A percentile compares a stretch with the other conserved stretches of the same genome.
phyloP scores from a whole-genome alignment of 2,888 invertebrate genomes.

The Macrosiphum euphorbiae region DNA sequence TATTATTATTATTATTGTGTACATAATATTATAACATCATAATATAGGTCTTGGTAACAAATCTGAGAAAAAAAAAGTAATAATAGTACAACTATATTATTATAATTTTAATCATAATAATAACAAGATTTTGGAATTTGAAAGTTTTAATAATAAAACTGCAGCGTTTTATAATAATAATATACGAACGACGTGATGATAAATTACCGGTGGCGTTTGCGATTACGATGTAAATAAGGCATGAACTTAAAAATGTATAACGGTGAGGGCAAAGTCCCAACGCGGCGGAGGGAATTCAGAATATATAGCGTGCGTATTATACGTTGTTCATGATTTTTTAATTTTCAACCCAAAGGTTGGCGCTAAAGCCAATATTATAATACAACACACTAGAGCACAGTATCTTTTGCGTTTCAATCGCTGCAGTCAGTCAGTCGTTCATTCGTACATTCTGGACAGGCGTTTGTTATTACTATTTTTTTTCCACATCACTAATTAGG shows the following conservation, averaged over 20 bases:
- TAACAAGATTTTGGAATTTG: conserved; percentile 24
- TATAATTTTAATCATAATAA: conserved; percentile 8
- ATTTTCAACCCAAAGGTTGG: conserved; percentile 12
- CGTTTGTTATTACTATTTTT: not conserved
- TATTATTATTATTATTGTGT: not conserved
- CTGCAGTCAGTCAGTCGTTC: not conserved
- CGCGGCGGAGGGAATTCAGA: not conserved
- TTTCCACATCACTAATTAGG: not conserved
- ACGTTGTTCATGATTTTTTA: conserved; percentile 36
- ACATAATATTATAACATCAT: not conserved
- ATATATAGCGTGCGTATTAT: not conserved
- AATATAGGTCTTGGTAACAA: not conserved
- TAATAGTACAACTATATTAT: not conserved
- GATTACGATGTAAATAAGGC: conserved; percentile 50
- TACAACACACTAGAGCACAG: too few relatives aligned
- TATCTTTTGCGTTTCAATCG: not conserved
- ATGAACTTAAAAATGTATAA: conserved; percentile 33
- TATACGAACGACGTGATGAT: conserved; percentile 30
- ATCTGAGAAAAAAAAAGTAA: not conserved
- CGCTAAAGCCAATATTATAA: not conserved
- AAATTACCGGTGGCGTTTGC: conserved; percentile 31
- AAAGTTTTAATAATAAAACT: conserved; percentile 28
- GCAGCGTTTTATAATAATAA: not conserved
- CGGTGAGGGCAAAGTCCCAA: not conserved
- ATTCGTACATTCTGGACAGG: not conserved